Base-by-base conservation (phyloP, 2,797 vertebrate species). In the Lophius americanus region DNA sequence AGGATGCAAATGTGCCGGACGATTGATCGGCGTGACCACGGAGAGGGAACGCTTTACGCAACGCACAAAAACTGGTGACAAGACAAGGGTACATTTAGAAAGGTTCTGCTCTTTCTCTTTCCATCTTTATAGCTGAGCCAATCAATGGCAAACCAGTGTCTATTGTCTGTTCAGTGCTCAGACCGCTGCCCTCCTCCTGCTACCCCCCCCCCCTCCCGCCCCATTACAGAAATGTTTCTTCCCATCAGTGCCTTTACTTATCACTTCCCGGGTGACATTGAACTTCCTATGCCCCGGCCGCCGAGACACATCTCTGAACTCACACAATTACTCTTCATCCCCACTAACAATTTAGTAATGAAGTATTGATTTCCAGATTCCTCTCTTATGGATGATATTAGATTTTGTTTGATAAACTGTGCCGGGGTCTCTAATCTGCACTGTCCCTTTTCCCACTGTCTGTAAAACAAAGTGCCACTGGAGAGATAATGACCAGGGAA, bases 341-440 rank as follows among this genome's bases (percentile, higher is more conserved):
- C 93, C 94, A 92, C 96, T 95, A 96, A 98, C 97, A 98, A 98
- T 98, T 98, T 97, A 97, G 96, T 98, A 97, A 99, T 98, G 98
- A 98, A 99, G 96, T 98, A 99, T 99, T 96, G 98, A 99, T 99
- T 98, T 97, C 95, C 95, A 95, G 93, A 97, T 98, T 97, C 95
- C 91, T 83, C 94, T 95, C 96, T 96, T 97, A 96, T 96, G 95
- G 96, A 96, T 93, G 90, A 96, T 96, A 97, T 96, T 97, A 97
- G 96, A 97, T 97, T 97, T 95, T 94, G 95, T 96, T 96, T 97
- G 97, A 98, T 97, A 97, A 98, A 98, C 96, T 96, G 96, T 96
- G 91, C 90, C 67, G 68, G 88, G 92, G 93, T 93, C 93, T 94
- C 93, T 95, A 89, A 87, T 95, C 95, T 95, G 93, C 89, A 60